Conservation (phyloP, 2,113 vertebrate species). For the Jaculus jaculus region DNA sequence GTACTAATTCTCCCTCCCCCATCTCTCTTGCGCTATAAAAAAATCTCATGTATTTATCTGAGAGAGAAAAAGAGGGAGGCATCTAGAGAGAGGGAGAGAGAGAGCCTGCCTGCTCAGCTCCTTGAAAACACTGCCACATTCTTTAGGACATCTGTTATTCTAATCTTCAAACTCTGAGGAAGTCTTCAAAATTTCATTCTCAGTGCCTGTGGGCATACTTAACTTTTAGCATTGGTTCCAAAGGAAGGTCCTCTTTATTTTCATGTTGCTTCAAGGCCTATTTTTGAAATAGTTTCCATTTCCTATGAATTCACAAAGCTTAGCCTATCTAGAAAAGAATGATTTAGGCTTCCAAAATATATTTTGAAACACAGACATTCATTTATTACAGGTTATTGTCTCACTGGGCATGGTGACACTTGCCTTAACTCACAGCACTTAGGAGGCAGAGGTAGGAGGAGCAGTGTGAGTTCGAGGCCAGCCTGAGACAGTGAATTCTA, state of each 20-base stretch:
- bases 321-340: background rate
- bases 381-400: background rate
- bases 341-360: slow-evolving; percentile 8
- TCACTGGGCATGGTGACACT: no score
- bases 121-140: background rate
- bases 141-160: slow-evolving; percentile 29
- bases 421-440: no score
- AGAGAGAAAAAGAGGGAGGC: no score
- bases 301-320: slow-evolving; percentile 5
- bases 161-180: slow-evolving; percentile 38
- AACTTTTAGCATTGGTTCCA: slow-evolving; percentile 38
- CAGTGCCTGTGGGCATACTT: slow-evolving; percentile 34
- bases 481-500: no score
- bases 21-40: no score
- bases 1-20: no score
- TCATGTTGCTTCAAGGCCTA: slow-evolving; percentile 34
- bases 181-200: background rate
- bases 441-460: no score
- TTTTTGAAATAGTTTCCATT: slow-evolving; percentile 58
- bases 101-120: background rate
- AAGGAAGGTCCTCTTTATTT: slow-evolving; percentile 60
- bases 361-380: slow-evolving; percentile 6
- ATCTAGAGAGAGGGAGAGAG: no score
- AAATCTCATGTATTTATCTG: no score
- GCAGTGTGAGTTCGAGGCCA: no score